These are phyloP conservation scores for Phacellophora camtschatica DNA, from an alignment of 30 jellyfish, hydroid and myxozoan genomes.

Conservation along the genomic window DNA sequence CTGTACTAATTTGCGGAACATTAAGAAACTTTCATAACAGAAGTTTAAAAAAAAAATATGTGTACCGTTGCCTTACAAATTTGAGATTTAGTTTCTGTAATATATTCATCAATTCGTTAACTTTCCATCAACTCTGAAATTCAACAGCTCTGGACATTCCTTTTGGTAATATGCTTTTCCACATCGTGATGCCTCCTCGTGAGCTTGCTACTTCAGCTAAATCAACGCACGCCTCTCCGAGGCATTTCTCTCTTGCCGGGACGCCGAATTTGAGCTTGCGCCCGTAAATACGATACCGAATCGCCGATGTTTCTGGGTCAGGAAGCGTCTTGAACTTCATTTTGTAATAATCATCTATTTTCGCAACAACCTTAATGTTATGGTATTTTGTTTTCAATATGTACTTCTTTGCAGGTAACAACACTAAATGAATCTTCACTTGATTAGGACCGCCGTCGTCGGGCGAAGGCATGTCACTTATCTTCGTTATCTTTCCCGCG, in stretches of 20 bases:
- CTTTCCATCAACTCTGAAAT: not conserved
- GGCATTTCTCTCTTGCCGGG: conserved; percentile 46
- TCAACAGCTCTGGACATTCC: conserved; percentile 5
- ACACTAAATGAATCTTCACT: conserved; percentile 58
- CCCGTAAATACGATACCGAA: conserved; percentile 76
- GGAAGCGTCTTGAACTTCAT: conserved; percentile 66
- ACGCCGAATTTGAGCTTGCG: conserved; percentile 40
- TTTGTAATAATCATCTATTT: conserved; percentile 70
- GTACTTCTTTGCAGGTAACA: conserved; percentile 65
- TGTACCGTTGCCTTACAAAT: not conserved
- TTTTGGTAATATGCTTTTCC: conserved; percentile 29
- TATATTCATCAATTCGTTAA: too few relatives aligned
- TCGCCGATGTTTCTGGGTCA: not conserved
- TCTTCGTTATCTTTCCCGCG: conserved; percentile 75
- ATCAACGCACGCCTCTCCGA: conserved; percentile 59
- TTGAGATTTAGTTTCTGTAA: not conserved
- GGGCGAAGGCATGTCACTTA: conserved; percentile 16
- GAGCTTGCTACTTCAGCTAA: conserved; percentile 40
- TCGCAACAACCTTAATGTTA: not conserved
- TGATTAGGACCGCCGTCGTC: conserved; percentile 47
- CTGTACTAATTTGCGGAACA: too few relatives aligned
- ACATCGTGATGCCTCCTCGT: conserved; percentile 66
- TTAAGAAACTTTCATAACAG: not conserved
- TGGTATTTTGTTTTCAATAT: conserved; percentile 56
- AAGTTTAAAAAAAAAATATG: not conserved